A percentile compares a stretch with the other conserved stretches of the same genome.
phyloP scores from a whole-genome alignment of 2,113 vertebrate genomes.

The Malurus cyaneus region DNA sequence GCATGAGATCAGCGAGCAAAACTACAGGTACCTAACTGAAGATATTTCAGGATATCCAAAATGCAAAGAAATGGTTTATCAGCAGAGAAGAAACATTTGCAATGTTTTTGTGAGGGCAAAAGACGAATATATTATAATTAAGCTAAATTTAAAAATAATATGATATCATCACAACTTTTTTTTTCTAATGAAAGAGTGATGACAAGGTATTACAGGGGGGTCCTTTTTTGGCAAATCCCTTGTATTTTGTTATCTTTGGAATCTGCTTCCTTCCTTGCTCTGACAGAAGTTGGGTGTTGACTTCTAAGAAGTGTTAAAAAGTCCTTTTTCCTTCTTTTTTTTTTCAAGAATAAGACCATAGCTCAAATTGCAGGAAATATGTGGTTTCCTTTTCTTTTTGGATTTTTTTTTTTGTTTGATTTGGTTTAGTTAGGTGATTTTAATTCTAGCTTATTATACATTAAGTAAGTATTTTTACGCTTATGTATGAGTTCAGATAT shows the following conservation, averaged over 20 bases:
- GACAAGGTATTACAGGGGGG: not conserved
- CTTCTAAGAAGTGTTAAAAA: not conserved
- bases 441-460: not conserved
- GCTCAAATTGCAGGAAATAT: not conserved
- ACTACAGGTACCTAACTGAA: not conserved
- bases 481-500: not conserved
- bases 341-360: not conserved
- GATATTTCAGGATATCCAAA: not conserved
- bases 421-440: not conserved
- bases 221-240: not conserved
- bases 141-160: not conserved
- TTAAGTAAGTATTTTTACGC: not conserved
- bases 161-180: not conserved
- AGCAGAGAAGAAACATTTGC: not conserved
- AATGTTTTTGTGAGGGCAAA: not conserved
- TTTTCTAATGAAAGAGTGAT: not conserved
- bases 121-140: not conserved
- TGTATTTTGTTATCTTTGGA: slow-evolving; percentile 17
- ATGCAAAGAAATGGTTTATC: not conserved
- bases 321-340: not conserved
- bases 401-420: not conserved
- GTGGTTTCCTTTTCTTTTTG: not conserved
- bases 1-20: not conserved
- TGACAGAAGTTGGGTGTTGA: not conserved
- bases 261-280: slow-evolving; percentile 28